Percentiles rank a stretch among this genome's conserved stretches.
Evolutionary conservation across 2,113 vertebrate genomes (phyloP).

Genomic region (Arothron firmamentum): DNA sequence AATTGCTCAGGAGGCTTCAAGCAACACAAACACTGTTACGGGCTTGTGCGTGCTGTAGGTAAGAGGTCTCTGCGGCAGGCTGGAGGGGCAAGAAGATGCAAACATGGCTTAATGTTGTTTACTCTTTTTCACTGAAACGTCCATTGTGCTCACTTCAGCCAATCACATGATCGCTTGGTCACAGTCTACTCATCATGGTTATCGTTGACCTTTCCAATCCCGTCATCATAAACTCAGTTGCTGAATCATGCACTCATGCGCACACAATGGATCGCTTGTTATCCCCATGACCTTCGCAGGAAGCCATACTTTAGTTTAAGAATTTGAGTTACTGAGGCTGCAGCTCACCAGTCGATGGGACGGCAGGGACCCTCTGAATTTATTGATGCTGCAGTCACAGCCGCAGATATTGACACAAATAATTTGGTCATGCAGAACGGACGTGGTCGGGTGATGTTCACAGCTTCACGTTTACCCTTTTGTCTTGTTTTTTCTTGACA

Average conservation of each 20-base stretch:
- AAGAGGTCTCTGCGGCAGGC: background rate
- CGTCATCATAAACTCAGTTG: constrained; percentile 33
- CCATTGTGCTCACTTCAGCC: constrained; percentile 48
- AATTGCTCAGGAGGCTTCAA: too few relatives aligned
- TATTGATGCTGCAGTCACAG: constrained; percentile 16
- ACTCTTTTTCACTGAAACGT: constrained; percentile 42
- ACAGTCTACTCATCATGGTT: constrained; percentile 56
- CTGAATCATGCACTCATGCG: constrained; percentile 18
- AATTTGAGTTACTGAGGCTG: constrained; percentile 17
- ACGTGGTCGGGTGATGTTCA: background rate
- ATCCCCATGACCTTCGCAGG: constrained; percentile 17
- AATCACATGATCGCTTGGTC: constrained; percentile 66
- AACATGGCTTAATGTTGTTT: constrained; percentile 41
- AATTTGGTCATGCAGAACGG: background rate
- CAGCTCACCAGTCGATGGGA: too few relatives aligned
- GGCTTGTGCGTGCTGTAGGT: background rate
- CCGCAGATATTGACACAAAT: background rate
- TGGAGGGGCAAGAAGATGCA: background rate
- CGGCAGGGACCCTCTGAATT: background rate
- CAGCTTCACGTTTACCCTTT: background rate
- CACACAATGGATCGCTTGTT: constrained; percentile 63
- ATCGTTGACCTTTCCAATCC: constrained; percentile 21
- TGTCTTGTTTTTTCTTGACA: background rate
- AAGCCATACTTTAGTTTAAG: constrained; percentile 30
- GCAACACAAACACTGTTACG: too few relatives aligned